A percentile compares a stretch with the other conserved stretches of the same genome.
Evolutionary conservation across 2,113 vertebrate genomes (phyloP).

Genomic region (Pedionomus torquatus): DNA sequence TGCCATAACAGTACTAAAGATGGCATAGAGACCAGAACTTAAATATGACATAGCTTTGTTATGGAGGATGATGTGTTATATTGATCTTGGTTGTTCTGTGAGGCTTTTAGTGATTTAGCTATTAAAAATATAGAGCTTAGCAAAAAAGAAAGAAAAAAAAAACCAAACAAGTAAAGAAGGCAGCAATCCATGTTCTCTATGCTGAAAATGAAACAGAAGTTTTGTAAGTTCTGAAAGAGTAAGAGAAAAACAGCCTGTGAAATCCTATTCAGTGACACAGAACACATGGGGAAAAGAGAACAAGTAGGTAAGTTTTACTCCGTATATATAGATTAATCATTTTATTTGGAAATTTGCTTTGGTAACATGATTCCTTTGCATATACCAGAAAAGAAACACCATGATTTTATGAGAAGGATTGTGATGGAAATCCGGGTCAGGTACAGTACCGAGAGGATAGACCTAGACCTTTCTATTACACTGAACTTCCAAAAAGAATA

Average conservation of each 20-base stretch:
- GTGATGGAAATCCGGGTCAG: neutral
- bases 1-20: slow-evolving; percentile 49
- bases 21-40: slow-evolving; percentile 45
- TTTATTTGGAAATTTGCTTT: neutral
- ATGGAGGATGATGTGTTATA: neutral
- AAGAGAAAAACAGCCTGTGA: neutral
- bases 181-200: neutral
- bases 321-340: neutral
- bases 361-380: neutral
- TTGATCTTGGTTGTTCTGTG: neutral
- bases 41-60: slow-evolving; percentile 40
- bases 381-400: neutral
- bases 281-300: neutral
- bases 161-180: neutral
- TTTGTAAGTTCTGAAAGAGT: neutral
- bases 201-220: neutral
- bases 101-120: neutral
- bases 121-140: neutral
- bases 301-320: neutral
- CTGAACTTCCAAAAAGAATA: neutral
- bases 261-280: neutral
- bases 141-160: neutral
- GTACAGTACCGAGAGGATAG: neutral
- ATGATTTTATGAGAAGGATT: neutral
- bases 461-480: neutral